Percentiles rank a stretch among this genome's conserved stretches.
These are phyloP conservation scores for Xylophagus ater DNA, from an alignment of 2,888 invertebrate genomes.

Conservation along the genomic window DNA sequence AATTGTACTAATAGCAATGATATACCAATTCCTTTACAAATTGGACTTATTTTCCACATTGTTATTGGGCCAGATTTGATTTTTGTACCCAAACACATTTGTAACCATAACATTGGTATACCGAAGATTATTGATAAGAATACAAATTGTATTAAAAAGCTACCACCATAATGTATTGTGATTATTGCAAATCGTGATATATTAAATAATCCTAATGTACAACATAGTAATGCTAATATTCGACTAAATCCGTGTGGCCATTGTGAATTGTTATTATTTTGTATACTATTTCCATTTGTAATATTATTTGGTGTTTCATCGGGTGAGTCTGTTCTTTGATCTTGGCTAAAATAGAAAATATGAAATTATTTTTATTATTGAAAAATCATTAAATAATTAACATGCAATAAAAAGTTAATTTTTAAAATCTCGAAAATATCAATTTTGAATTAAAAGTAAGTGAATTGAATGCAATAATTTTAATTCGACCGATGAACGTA, in stretches of 20 bases:
- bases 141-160: constrained; percentile 79
- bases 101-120: constrained; percentile 73
- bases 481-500: no score
- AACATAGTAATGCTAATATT: constrained; percentile 69
- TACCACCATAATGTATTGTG: constrained; percentile 77
- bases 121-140: constrained; percentile 70
- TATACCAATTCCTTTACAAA: constrained; percentile 83
- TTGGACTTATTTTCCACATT: constrained; percentile 88
- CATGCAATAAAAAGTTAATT: no score
- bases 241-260: constrained; percentile 68
- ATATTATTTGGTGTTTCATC: constrained; percentile 19
- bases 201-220: constrained; percentile 80
- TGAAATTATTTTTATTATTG: no score
- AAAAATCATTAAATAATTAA: no score
- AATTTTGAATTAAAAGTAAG: no score
- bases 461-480: no score
- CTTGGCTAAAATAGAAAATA: constrained; percentile 1
- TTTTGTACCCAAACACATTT: constrained; percentile 76
- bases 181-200: constrained; percentile 78
- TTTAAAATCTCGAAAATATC: no score
- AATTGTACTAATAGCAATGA: constrained; percentile 68
- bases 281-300: no score
- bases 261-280: constrained; percentile 25
- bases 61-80: constrained; percentile 75
- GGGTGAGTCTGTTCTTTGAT: background rate